Conservation (phyloP, 2,797 vertebrate genomes). For the Crax fasciolata region DNA sequence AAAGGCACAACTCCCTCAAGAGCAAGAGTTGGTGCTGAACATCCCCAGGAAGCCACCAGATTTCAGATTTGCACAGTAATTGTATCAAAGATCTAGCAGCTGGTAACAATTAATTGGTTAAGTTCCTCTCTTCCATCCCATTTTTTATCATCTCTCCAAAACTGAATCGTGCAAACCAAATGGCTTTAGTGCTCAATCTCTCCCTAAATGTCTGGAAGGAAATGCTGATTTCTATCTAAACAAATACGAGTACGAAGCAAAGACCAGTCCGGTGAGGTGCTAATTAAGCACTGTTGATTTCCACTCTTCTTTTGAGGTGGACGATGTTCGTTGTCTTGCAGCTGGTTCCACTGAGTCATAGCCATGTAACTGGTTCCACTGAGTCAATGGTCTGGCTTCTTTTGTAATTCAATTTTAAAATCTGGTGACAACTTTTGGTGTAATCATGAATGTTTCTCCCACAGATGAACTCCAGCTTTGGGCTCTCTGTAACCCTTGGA, state of each 20-base stretch:
- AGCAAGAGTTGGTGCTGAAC: background rate
- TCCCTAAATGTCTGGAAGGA: background rate
- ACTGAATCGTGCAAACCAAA: background rate
- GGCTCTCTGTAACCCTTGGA: background rate
- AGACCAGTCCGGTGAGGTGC: background rate
- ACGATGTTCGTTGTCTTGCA: background rate
- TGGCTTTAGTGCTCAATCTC: background rate
- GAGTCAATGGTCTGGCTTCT: background rate
- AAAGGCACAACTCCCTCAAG: background rate
- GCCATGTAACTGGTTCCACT: background rate
- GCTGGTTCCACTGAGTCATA: background rate
- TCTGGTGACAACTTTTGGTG: background rate
- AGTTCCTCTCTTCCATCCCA: background rate
- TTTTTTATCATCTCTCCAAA: background rate
- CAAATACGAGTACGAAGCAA: background rate
- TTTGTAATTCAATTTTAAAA: background rate
- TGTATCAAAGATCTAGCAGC: background rate
- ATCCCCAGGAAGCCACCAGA: background rate
- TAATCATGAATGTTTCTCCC: background rate
- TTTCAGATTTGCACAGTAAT: background rate
- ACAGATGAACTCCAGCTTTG: background rate
- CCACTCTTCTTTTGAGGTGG: background rate
- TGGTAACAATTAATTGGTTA: background rate
- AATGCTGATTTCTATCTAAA: conserved; percentile 9
- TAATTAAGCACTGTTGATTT: background rate